Evolutionary conservation across 1,140 invertebrate species (phyloP).

Genomic region (Acyrthosiphon pisum): DNA sequence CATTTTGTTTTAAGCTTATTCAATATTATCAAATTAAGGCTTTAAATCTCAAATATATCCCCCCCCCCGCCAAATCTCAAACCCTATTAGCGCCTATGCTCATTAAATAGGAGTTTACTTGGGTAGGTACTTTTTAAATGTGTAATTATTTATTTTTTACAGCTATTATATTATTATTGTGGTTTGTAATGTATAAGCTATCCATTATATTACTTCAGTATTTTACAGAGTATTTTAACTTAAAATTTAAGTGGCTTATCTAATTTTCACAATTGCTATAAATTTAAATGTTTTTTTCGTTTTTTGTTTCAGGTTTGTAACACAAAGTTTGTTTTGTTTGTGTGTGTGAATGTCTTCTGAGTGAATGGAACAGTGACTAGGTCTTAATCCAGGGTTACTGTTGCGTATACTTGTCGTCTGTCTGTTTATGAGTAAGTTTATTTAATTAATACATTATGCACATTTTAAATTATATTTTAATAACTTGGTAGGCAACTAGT

Average conservation of each 20-base stretch:
- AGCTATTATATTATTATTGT: not conserved
- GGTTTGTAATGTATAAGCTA: not conserved
- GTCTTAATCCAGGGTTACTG: constrained; percentile 55
- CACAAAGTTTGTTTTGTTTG: constrained; percentile 52
- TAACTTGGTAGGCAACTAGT: not conserved
- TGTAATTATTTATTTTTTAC: not conserved
- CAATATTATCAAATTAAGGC: too few species aligned
- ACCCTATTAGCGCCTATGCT: too few species aligned
- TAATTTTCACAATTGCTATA: not conserved
- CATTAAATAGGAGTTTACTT: not conserved
- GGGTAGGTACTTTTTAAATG: not conserved
- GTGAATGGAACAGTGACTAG: constrained; percentile 57
- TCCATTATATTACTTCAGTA: not conserved
- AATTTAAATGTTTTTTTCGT: not conserved
- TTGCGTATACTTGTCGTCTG: constrained; percentile 56
- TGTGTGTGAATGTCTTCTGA: constrained; percentile 57
- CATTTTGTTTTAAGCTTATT: too few species aligned
- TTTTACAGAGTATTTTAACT: not conserved
- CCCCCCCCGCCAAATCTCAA: too few species aligned
- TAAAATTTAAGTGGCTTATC: not conserved
- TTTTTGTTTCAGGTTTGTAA: constrained; percentile 56
- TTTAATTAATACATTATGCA: not conserved
- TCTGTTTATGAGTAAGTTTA: constrained; percentile 56
- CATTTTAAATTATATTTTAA: too few species aligned
- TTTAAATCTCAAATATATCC: too few species aligned